Conservation (phyloP, 2,888 invertebrate genomes). For the Agriopis marginaria region DNA sequence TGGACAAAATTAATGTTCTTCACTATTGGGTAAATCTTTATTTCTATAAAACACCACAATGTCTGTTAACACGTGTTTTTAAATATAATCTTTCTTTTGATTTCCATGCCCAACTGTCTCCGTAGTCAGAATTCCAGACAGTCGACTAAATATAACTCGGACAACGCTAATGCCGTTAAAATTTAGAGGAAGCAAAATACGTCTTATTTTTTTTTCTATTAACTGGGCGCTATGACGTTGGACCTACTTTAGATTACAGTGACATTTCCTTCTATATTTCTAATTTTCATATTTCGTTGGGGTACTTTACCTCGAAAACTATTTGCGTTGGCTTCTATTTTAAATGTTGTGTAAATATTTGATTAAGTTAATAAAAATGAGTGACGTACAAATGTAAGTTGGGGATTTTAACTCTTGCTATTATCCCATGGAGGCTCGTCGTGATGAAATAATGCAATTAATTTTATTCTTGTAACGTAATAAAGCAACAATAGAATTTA, state of each 20-base stretch:
- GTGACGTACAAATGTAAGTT: not conserved
- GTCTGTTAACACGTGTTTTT: not conserved
- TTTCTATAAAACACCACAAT: too few species aligned
- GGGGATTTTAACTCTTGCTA: not conserved
- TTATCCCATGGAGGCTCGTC: constrained; percentile 10
- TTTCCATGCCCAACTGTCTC: constrained; percentile 9
- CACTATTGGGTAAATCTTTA: too few species aligned
- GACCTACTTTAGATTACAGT: constrained; percentile 27
- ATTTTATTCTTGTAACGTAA: constrained; percentile 4
- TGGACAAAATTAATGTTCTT: too few species aligned
- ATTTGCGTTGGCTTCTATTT: constrained; percentile 8
- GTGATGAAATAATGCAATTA: constrained; percentile 1
- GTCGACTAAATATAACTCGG: constrained; percentile 32
- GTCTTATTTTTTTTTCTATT: constrained; percentile 21
- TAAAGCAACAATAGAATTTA: constrained; percentile 1
- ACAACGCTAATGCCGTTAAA: constrained; percentile 15
- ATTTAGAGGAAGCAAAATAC: constrained; percentile 23
- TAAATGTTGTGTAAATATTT: constrained; percentile 14
- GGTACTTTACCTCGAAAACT: constrained; percentile 12
- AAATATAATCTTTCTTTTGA: constrained; percentile 1
- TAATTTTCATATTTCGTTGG: not conserved
- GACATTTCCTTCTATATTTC: constrained; percentile 31
- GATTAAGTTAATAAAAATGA: not conserved
- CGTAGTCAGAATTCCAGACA: constrained; percentile 5
- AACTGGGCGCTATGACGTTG: constrained; percentile 33